Base-by-base conservation (phyloP, 1,140 invertebrate genomes). In the Drosophila funebris region DNA sequence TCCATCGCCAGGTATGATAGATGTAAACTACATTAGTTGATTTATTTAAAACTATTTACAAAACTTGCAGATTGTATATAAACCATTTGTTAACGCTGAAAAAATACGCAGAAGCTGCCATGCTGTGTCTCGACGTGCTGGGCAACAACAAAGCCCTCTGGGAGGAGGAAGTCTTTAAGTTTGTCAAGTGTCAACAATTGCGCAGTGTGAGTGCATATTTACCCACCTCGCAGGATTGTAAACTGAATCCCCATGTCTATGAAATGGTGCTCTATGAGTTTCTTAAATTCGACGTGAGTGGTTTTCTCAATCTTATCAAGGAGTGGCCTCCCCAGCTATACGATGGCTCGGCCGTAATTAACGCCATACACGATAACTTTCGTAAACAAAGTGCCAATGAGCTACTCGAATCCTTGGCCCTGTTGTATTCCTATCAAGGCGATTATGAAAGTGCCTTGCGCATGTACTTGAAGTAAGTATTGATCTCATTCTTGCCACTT, bases 221-320 rank as follows among this genome's bases (percentile, higher is more conserved):
- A 43, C 95, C 96, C 24, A 93, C 94, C 77, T 94, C 93, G 7
- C 92, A 94, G 8, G 93, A 96, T 44, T 94, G 93, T 24, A 95
- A 94, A 58, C 93, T 99, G 9, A 95, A 95, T 91, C 94, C 96
- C 0, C 94, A 97, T 36, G 96, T 98, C 64, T 99, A 99, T 92
- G 98, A 99, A 93, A 96, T 98, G 94, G 97, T 99, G 29, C 93
- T 99, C 2, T 97, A 96, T 81, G 98, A 99, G 90, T 99, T 97
- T 92, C 92, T 99, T 1, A 96, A 97, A 91, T 94, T 95, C 43
- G 97, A 99, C 92, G 94, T 95, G 2, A 63, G 60, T 11, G 96
- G 96, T n/a, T 98, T 99, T 92, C 92, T 98, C 1, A 94, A 96
- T 78, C 92, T 99, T 31, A 94, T 99, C 0, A 95, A 97, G 90